Evolutionary conservation across 2,797 vertebrate species (phyloP), one percentile per base, ranked within the genome.

Genomic region (Falco novaeseelandiae): DNA sequence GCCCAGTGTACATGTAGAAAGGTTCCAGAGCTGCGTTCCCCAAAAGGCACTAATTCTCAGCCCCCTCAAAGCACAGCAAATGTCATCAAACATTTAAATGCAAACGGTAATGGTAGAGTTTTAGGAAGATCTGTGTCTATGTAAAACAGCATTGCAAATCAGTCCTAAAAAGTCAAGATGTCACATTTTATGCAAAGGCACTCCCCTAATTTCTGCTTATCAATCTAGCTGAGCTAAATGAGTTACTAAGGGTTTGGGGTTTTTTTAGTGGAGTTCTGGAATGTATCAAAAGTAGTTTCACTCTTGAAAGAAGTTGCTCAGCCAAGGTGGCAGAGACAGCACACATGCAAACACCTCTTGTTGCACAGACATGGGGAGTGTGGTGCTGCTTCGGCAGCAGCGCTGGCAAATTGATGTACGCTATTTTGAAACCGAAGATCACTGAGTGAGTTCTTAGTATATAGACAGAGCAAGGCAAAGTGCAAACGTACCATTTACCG

Each of bases 401-500:
- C 29, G 65, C 83, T 74, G 85, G 36, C 70, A 78, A 59, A 63
- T 63, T 59, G 67, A 76, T 77, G 34, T 70, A 79, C 17, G 9
- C 44, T 86, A 12, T 78, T 92, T 32, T 21, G 38, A 70, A 69
- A 57, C 44, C 8, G 48, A 57, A 25, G 62, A 94, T 76, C 74
- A 62, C 57, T 0, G 16, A 87, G 59, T 57, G 69, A 79, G 66
- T 69, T 87, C 9, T 0, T 76, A 57, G 65, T 67, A 11, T 76
- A 61, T 22, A 71, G 88, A 87, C 69, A 76, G 77, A 87, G 66
- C 49, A 78, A 95, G 82, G 90, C 73, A 85, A 73, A 96, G 66
- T 83, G 87, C 83, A 93, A 83, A 85, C 2, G 4, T 88, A 44
- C 62, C 87, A 54, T 97, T 96, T 96, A 91, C 95, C 25, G 38